Evolutionary conservation across 2,888 invertebrate genomes (phyloP).

Genomic region (Yponomeuta evonymella): DNA sequence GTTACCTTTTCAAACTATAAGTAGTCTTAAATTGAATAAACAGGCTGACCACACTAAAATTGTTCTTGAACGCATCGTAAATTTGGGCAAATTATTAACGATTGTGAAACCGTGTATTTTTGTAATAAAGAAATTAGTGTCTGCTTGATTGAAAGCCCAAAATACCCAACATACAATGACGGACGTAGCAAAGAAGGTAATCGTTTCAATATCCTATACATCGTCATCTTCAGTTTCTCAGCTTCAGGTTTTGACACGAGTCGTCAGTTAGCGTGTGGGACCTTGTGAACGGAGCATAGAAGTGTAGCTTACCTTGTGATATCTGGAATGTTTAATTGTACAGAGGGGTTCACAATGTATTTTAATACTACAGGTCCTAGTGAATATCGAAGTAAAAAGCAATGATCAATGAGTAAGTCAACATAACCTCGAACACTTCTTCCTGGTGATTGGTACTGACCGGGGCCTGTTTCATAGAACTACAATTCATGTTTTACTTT

Average conservation of each 20-base stretch:
- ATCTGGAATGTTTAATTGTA: not conserved
- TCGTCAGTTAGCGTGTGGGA: constrained; percentile 49
- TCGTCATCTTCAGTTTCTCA: constrained; percentile 21
- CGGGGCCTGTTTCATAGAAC: too few species aligned
- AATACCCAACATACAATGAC: constrained; percentile 44
- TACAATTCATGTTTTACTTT: too few species aligned
- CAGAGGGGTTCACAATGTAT: not conserved
- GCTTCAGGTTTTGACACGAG: constrained; percentile 44
- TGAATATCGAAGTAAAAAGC: not conserved
- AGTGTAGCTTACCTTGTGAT: not conserved
- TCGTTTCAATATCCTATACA: constrained; percentile 23
- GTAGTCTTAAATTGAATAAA: too few species aligned
- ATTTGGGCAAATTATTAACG: not conserved
- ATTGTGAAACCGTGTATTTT: constrained; percentile 1
- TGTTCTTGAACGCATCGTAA: constrained; percentile 2
- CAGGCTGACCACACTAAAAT: too few species aligned
- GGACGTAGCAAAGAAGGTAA: constrained; percentile 70
- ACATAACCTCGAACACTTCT: constrained; percentile 44
- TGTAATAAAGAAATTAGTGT: not conserved
- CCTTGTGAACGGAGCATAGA: constrained; percentile 35
- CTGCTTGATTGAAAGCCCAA: not conserved
- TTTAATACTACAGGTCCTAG: not conserved
- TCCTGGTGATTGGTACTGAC: too few species aligned
- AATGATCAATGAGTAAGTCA: constrained; percentile 28
- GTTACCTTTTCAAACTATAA: too few species aligned